Conservation (phyloP, 1,140 invertebrate genomes). For the Nasonia giraulti region DNA sequence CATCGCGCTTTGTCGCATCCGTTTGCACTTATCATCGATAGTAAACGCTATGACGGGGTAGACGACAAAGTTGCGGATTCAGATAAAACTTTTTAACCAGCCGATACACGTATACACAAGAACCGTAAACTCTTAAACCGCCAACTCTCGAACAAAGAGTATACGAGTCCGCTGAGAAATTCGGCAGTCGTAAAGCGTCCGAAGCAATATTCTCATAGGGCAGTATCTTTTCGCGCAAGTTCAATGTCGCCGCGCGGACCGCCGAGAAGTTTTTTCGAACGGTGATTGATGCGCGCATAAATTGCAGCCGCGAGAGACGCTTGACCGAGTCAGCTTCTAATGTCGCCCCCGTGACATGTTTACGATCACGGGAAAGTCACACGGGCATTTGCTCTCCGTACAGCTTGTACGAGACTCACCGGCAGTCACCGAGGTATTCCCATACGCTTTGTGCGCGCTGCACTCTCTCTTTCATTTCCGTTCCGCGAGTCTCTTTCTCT, state of each 20-base stretch:
- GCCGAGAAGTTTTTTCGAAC: slow-evolving; percentile 19
- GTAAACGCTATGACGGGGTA: too few species aligned
- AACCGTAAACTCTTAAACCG: background rate
- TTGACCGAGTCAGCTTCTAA: slow-evolving; percentile 45
- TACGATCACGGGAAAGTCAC: slow-evolving; percentile 48
- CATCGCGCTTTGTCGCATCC: slow-evolving; percentile 10
- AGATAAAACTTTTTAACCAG: too few species aligned
- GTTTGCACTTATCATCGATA: background rate
- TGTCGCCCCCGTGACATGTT: slow-evolving; percentile 42
- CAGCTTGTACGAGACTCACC: background rate
- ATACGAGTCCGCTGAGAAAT: background rate
- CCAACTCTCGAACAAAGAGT: background rate
- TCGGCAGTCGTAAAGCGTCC: slow-evolving; percentile 36
- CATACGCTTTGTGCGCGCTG: background rate
- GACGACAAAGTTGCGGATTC: too few species aligned
- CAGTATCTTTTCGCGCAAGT: slow-evolving; percentile 27
- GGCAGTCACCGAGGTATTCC: slow-evolving; percentile 10
- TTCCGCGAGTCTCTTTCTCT: background rate
- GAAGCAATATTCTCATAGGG: background rate
- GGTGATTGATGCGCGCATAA: slow-evolving; percentile 44
- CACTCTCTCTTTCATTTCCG: slow-evolving; percentile 36
- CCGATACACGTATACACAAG: too few species aligned
- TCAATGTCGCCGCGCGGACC: slow-evolving; percentile 22
- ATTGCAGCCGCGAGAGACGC: background rate
- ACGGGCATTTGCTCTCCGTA: slow-evolving; percentile 8